Evolutionary conservation across 2,888 invertebrate genomes (phyloP).

Genomic region (Napeogenes sylphis): DNA sequence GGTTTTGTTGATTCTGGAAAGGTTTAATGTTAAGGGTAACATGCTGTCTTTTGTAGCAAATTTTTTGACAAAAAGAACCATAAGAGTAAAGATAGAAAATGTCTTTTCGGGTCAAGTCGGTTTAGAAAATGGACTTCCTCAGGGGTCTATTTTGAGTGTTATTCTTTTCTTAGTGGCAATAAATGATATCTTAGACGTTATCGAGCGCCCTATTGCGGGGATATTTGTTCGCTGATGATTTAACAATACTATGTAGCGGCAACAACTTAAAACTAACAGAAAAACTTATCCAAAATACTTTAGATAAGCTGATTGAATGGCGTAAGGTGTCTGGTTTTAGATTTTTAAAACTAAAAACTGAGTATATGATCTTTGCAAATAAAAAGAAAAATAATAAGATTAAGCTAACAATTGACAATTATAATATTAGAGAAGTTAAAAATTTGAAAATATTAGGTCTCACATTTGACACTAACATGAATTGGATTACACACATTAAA

Average conservation of each 20-base stretch:
- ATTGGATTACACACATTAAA: conserved; percentile 21
- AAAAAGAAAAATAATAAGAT: conserved; percentile 13
- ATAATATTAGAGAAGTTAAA: conserved; percentile 18
- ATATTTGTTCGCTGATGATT: conserved; percentile 22
- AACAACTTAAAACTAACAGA: conserved; percentile 10
- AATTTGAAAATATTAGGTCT: conserved; percentile 22
- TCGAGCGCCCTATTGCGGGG: conserved; percentile 20
- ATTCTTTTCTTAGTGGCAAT: conserved; percentile 25
- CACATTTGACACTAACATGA: conserved; percentile 24
- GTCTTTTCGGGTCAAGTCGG: not conserved
- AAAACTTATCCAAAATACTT: conserved; percentile 20
- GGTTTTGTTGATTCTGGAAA: conserved; percentile 13
- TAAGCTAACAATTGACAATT: conserved; percentile 8
- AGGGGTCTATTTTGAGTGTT: conserved; percentile 21
- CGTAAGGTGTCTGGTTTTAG: conserved; percentile 18
- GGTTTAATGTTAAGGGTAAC: conserved; percentile 16
- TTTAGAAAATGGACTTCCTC: conserved; percentile 24
- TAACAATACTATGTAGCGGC: conserved; percentile 18
- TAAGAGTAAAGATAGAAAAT: conserved; percentile 18
- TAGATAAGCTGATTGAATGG: conserved; percentile 21
- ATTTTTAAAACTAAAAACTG: conserved; percentile 26
- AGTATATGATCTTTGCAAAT: conserved; percentile 21
- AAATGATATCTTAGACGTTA: conserved; percentile 19
- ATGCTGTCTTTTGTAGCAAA: conserved; percentile 17
- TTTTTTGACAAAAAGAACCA: conserved; percentile 18